Conservation (phyloP, 2,113 vertebrate species). For the Planiliza haematocheilus region DNA sequence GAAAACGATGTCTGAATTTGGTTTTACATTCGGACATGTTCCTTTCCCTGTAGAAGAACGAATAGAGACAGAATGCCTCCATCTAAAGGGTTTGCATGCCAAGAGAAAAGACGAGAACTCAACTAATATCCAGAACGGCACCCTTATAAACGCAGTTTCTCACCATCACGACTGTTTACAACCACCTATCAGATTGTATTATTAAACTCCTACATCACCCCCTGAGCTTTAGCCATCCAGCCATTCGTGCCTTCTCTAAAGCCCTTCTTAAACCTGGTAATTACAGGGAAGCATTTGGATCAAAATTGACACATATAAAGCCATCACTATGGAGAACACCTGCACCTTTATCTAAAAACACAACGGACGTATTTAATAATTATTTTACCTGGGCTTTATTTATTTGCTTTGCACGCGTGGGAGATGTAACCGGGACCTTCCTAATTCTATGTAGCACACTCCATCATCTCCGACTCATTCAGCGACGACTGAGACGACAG, state of each 20-base stretch:
- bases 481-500: conserved; percentile 27
- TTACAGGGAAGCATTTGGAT: conserved; percentile 53
- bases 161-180: conserved; percentile 53
- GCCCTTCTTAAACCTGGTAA: conserved; percentile 9
- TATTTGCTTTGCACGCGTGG: conserved; percentile 38
- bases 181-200: conserved; percentile 62
- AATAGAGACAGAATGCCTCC: not conserved
- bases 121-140: conserved; percentile 4
- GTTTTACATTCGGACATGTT: not conserved
- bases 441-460: conserved; percentile 63
- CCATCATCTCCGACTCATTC: conserved; percentile 22
- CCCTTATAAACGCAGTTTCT: not conserved
- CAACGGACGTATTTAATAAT: conserved; percentile 36
- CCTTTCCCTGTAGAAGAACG: not conserved
- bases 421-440: conserved; percentile 18
- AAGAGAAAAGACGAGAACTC: conserved; percentile 58
- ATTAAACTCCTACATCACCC: conserved; percentile 42
- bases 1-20: not conserved
- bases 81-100: conserved; percentile 35
- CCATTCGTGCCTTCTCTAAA: conserved; percentile 85
- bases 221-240: conserved; percentile 83
- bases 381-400: conserved; percentile 40
- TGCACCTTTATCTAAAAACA: conserved; percentile 65
- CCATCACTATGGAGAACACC: conserved; percentile 59
- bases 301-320: conserved; percentile 50